Evolutionary conservation across 2,113 vertebrate species (phyloP).

Genomic region (Recurvirostra avosetta): DNA sequence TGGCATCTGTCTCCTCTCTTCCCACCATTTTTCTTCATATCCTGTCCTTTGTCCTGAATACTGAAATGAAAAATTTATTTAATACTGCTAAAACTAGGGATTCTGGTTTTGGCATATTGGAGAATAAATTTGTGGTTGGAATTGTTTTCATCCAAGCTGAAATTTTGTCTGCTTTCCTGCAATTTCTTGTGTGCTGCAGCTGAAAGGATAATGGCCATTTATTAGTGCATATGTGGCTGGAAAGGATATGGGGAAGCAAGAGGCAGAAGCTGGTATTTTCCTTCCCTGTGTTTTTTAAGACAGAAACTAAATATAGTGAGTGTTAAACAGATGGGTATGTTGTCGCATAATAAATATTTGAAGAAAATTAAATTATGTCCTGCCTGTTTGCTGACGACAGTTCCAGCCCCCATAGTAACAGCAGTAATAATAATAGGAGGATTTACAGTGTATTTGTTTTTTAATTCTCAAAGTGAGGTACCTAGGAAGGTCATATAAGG

Average conservation of each 20-base stretch:
- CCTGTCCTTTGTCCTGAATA: not conserved
- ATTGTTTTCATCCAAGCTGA: not conserved
- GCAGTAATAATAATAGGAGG: conserved; percentile 21
- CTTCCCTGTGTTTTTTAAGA: conserved; percentile 24
- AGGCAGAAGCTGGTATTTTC: conserved; percentile 27
- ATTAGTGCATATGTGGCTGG: not conserved
- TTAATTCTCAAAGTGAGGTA: not conserved
- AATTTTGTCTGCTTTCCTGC: not conserved
- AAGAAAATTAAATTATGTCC: conserved; percentile 51
- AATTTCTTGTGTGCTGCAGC: not conserved
- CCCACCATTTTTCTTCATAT: not conserved
- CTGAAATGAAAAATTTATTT: not conserved
- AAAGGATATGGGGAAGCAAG: not conserved
- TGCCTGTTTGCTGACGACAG: conserved; percentile 9
- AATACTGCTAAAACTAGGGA: not conserved
- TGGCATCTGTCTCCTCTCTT: not conserved
- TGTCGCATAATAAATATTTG: conserved; percentile 57
- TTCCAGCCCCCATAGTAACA: conserved; percentile 37
- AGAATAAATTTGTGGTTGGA: not conserved
- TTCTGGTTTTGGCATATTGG: not conserved
- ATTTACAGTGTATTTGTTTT: conserved; percentile 8
- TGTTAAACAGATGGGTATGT: conserved; percentile 42
- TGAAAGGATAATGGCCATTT: not conserved
- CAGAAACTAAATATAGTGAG: conserved; percentile 34
- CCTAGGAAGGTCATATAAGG: not conserved